phyloP scores from a whole-genome alignment of 2,888 invertebrate species.

The Drosophila sordidula region DNA sequence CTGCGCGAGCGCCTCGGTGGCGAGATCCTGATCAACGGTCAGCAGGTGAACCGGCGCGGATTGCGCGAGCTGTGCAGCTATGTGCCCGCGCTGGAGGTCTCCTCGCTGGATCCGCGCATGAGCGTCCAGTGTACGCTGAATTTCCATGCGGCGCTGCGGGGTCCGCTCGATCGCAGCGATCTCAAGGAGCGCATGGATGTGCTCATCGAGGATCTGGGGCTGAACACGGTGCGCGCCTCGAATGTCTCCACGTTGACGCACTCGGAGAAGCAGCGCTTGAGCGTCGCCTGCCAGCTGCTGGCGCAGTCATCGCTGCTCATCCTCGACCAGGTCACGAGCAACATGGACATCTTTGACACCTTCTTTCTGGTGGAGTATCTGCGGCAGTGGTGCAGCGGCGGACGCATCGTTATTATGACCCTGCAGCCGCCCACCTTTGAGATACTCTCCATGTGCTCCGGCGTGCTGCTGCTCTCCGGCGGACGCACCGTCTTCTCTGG shows the following conservation, averaged over 20 bases:
- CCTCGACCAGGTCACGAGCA: slow-evolving; percentile 91
- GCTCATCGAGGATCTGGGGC: slow-evolving; percentile 95
- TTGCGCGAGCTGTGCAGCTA: slow-evolving; percentile 90
- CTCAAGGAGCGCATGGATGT: slow-evolving; percentile 93
- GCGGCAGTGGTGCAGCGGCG: slow-evolving; percentile 91
- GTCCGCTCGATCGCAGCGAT: slow-evolving; percentile 86
- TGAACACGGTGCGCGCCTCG: slow-evolving; percentile 95
- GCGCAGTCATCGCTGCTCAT: slow-evolving; percentile 94
- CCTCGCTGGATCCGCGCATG: slow-evolving; percentile 88
- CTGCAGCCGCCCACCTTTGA: slow-evolving; percentile 97
- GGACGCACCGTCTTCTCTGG: slow-evolving; percentile 97
- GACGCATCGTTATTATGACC: slow-evolving; percentile 94
- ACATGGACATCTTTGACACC: slow-evolving; percentile 95
- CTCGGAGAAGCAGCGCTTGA: slow-evolving; percentile 94
- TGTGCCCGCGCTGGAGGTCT: slow-evolving; percentile 83
- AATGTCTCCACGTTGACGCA: slow-evolving; percentile 93
- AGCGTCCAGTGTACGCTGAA: slow-evolving; percentile 95
- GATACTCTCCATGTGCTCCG: slow-evolving; percentile 93
- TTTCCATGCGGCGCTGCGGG: slow-evolving; percentile 91
- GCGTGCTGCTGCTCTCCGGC: slow-evolving; percentile 93
- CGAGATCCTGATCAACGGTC: slow-evolving; percentile 94
- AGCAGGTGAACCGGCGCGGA: slow-evolving; percentile 90
- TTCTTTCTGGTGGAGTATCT: slow-evolving; percentile 97
- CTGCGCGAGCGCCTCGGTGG: slow-evolving; percentile 89
- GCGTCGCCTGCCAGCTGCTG: slow-evolving; percentile 95